Evolutionary conservation across 2,113 vertebrate species (phyloP).

Genomic region (Ornithorhynchus anatinus): DNA sequence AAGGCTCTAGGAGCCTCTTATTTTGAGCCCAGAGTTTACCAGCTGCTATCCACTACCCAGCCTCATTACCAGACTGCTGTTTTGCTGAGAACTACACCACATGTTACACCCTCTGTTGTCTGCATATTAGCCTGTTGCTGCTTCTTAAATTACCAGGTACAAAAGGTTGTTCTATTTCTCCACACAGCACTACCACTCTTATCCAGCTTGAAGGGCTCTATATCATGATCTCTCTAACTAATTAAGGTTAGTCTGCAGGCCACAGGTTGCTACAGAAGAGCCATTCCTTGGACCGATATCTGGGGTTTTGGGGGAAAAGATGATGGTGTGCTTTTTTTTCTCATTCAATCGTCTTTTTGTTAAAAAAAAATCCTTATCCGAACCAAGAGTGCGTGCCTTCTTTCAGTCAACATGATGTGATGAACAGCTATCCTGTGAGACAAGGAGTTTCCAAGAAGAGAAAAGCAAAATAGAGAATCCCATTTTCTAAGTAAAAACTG

Average conservation of each 20-base stretch:
- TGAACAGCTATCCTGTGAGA: not conserved
- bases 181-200: constrained; percentile 71
- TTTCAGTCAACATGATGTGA: not conserved
- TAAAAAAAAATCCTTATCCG: constrained; percentile 17
- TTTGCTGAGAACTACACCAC: constrained; percentile 98
- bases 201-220: constrained; percentile 71
- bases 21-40: constrained; percentile 95
- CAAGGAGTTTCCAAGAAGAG: not conserved
- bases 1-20: constrained; percentile 87
- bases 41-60: constrained; percentile 97
- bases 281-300: constrained; percentile 55
- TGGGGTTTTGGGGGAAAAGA: constrained; percentile 1
- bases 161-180: constrained; percentile 79
- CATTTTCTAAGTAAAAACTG: not conserved
- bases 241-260: constrained; percentile 75
- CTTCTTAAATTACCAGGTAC: constrained; percentile 84
- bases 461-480: not conserved
- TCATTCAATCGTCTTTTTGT: constrained; percentile 24
- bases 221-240: constrained; percentile 84
- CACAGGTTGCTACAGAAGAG: constrained; percentile 74
- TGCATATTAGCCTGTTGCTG: constrained; percentile 84
- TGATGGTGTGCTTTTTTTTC: constrained; percentile 43
- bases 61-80: constrained; percentile 96
- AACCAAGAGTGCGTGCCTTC: not conserved
- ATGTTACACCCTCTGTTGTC: constrained; percentile 86